Conservation (phyloP, 2,888 invertebrate species). For the Aleiodes leptofemur region DNA sequence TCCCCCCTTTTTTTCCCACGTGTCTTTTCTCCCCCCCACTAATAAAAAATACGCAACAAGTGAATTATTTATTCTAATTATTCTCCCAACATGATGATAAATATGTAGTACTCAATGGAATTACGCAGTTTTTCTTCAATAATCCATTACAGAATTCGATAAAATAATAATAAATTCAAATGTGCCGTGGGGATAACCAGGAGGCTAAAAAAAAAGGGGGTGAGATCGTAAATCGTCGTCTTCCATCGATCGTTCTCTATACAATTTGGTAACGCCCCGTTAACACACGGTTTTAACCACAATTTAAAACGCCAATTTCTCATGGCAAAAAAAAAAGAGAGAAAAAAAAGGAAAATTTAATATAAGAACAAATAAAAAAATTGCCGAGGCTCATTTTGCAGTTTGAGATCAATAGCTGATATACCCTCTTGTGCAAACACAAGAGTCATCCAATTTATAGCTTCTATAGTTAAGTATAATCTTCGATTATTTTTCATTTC, state of each 20-base stretch:
- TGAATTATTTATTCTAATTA: too few relatives aligned
- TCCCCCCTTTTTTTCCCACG: not conserved
- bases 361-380: constrained; percentile 26
- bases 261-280: constrained; percentile 64
- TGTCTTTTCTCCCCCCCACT: too few relatives aligned
- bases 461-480: constrained; percentile 19
- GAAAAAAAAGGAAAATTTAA: not conserved
- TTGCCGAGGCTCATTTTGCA: constrained; percentile 9
- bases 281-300: constrained; percentile 65
- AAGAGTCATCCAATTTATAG: constrained; percentile 9
- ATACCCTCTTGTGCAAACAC: constrained; percentile 29
- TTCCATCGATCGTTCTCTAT: constrained; percentile 57
- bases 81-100: too few relatives aligned
- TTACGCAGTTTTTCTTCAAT: too few relatives aligned
- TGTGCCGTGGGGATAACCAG: not conserved
- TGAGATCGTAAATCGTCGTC: constrained; percentile 66
- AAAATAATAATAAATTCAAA: constrained; percentile 17
- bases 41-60: too few relatives aligned
- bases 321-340: not conserved
- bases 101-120: too few relatives aligned
- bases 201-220: constrained; percentile 14
- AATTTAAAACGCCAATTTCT: constrained; percentile 58
- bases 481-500: not conserved
- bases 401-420: constrained; percentile 17
- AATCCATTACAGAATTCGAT: constrained; percentile 11